Conservation (phyloP, 2,113 vertebrate species). For the Benitochromis conjunctus region DNA sequence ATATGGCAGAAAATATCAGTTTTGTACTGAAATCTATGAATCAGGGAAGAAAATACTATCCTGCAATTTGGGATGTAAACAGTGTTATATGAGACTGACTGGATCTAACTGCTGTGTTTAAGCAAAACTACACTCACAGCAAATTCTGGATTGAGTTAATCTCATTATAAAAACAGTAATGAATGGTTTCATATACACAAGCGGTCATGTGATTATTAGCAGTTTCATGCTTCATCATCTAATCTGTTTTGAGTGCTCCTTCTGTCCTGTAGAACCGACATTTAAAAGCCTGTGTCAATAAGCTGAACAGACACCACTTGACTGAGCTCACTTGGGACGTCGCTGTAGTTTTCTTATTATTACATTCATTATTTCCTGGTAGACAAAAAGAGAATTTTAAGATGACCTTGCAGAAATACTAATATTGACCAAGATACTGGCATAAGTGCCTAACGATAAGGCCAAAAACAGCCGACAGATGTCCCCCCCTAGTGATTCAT, state of each 20-base stretch:
- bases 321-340: neutral
- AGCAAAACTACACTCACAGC: neutral
- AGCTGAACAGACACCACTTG: neutral
- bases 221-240: neutral
- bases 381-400: neutral
- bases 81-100: neutral
- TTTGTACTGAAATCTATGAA: neutral
- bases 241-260: neutral
- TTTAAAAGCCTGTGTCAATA: neutral
- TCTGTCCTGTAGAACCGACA: neutral
- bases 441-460: neutral
- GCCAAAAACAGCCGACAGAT: neutral
- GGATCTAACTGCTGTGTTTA: neutral
- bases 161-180: neutral
- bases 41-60: neutral
- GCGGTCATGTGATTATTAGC: constrained; percentile 1
- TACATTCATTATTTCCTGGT: neutral
- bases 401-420: neutral
- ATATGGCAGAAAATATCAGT: neutral
- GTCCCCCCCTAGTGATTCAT: neutral
- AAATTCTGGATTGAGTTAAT: neutral
- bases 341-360: neutral
- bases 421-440: neutral
- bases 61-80: neutral
- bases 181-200: constrained; percentile 17